Evolutionary conservation across 2,888 invertebrate genomes (phyloP).

Genomic region (Aricia artaxerxes): DNA sequence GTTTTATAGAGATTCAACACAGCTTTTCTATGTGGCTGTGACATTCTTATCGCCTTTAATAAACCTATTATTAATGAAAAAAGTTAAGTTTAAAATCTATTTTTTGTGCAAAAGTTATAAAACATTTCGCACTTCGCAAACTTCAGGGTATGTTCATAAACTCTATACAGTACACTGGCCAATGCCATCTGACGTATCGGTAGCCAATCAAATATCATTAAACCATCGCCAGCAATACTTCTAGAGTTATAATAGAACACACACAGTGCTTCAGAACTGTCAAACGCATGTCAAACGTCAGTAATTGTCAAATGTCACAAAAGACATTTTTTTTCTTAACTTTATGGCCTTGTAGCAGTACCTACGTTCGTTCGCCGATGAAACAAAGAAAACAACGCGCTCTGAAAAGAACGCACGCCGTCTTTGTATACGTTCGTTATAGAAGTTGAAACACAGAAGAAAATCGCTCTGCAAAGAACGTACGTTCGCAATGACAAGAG

Average conservation of each 20-base stretch:
- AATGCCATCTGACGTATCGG: background rate
- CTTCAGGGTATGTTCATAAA: too few relatives aligned
- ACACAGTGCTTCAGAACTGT: background rate
- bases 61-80: background rate
- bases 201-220: background rate
- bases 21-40: constrained; percentile 61
- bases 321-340: too few relatives aligned
- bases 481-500: too few relatives aligned
- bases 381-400: too few relatives aligned
- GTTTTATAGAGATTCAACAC: constrained; percentile 72
- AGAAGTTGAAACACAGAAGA: too few relatives aligned
- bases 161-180: background rate
- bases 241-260: background rate
- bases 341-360: too few relatives aligned
- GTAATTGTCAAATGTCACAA: too few relatives aligned
- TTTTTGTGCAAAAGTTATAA: constrained; percentile 29
- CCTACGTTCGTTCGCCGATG: too few relatives aligned
- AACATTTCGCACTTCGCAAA: background rate
- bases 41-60: constrained; percentile 49
- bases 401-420: too few relatives aligned
- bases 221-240: background rate
- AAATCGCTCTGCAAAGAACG: too few relatives aligned
- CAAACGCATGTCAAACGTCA: too few relatives aligned
- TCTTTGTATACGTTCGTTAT: too few relatives aligned
- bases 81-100: constrained; percentile 41